Evolutionary conservation across 2,113 vertebrate genomes (phyloP).

Genomic region (Rallus limicola): DNA sequence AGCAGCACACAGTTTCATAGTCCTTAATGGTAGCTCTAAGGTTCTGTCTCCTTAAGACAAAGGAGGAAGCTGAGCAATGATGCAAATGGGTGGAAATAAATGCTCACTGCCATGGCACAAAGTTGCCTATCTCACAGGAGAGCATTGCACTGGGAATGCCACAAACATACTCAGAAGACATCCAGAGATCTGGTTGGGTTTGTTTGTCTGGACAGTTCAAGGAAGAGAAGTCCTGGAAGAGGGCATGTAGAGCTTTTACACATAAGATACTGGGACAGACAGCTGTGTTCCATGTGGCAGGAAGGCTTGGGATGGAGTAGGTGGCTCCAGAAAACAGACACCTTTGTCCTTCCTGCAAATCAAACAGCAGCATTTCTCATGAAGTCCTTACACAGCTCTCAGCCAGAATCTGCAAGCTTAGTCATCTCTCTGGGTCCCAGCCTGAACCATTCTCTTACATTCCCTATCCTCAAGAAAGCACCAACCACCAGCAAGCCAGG

Average conservation of each 20-base stretch:
- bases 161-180: neutral
- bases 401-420: neutral
- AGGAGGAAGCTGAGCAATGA: neutral
- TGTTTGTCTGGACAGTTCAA: neutral
- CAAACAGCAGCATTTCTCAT: neutral
- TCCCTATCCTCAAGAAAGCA: neutral
- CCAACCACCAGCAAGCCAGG: neutral
- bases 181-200: neutral
- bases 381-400: neutral
- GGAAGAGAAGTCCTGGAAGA: neutral
- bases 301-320: neutral
- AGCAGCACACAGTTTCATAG: neutral
- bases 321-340: neutral
- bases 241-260: fast-evolving
- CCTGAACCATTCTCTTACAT: neutral
- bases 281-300: neutral
- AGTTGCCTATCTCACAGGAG: fast-evolving
- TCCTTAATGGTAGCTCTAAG: neutral
- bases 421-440: neutral
- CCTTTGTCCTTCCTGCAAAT: neutral
- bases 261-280: neutral
- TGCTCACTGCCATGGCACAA: neutral
- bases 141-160: neutral
- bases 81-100: neutral
- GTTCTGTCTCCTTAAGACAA: neutral